Base-by-base conservation (phyloP, 2,797 vertebrate genomes). In the Petrocephalus schoutedeni region DNA sequence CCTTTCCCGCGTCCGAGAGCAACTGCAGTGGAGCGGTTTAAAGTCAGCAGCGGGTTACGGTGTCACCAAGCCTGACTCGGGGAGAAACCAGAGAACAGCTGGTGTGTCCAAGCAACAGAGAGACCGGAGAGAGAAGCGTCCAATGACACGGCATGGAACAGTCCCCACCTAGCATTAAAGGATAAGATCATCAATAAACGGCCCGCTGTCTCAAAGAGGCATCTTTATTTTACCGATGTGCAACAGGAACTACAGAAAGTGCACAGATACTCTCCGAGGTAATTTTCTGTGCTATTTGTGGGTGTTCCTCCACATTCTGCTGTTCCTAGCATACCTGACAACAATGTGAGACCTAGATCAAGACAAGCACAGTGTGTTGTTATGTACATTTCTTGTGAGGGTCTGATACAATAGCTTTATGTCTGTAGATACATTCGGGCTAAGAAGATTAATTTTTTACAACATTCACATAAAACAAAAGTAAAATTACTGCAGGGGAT, bases 1-100 rank as follows among this genome's bases (percentile, higher is more conserved):
- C 91, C 91, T 90, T 88, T 91, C 91, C 89, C 89, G 71, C 71
- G 36, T 36, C 45, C 41, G 28, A 77, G 71, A 77, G 71, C 71
- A 77, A 77, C 71, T 77, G 71, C 71, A 77, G 19, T 16, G 45
- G 71, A 77, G 71, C 16, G 41, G 71, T 77, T 77, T 77, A 49
- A 49, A 77, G 71, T 77, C 71, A 77, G 71, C 71, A 49, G 41
- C 45, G 41, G 71, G 71, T 77, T 77, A 77, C 71, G 6, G 71
- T 77, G 71, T 77, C 71, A 77, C 71, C 71, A 77, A 36, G 71
- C 71, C 71, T n/a, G 36, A 77, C 71, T 77, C 36, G 5, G 36
- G n/a, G 36, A 77, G 71, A 77, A 71, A 77, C 71, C 71, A 77
- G 32, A 49, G 19, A 41, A 41, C 71, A 77, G 71, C 71, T 77